Base-by-base conservation (phyloP, 2,888 invertebrate species). In the Cerceris rybyensis region DNA sequence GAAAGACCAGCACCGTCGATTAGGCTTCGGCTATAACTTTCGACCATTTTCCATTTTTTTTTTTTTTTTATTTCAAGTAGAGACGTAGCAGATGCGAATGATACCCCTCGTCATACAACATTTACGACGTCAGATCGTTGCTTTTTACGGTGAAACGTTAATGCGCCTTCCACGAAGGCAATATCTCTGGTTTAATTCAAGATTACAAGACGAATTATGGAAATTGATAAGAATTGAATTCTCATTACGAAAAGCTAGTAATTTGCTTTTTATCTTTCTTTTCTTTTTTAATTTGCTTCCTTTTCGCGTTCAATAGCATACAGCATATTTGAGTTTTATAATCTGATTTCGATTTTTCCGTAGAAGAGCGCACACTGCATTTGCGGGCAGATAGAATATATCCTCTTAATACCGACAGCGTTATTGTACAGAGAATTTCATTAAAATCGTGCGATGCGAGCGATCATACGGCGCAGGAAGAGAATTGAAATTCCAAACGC, bases 111-210 rank as follows among this genome's bases (percentile, higher is more conserved):
- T 72, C 70, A 67, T 42, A 54, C 64, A 63, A 75, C 57, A 70
- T 75, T 63, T 67, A 70, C 43, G 69, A 59, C 41, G 63, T 11
- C 17, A 28, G 43, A 39, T 17, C 42, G 46, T 55, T 14, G 17
- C 41, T 80, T 80, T 80, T 77, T 77, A 80, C 14, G 69, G 70
- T 49, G 43, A 11, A 69, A 50, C 39, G 57, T 55, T 55, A 55
- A 55, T 55, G 17, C 55, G 17, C 4, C 8, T 16, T 13, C 8
- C 17, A 17, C 55, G 59, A 14, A 41, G n/a, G 7, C 7, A 9
- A 13, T 42, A 14, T 41, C 42, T n/a, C 59, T 11, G 14, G 14
- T 6, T 59, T 59, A 55, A 55, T 17, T 55, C 17, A 5, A 13
- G 7, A 11, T 11, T 2, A 28, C 55, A 9, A n/a, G 52, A 5